Percentiles rank a stretch among this genome's conserved stretches.
phyloP scores from a whole-genome alignment of 2,888 invertebrate species.

The Protonemura montana region DNA sequence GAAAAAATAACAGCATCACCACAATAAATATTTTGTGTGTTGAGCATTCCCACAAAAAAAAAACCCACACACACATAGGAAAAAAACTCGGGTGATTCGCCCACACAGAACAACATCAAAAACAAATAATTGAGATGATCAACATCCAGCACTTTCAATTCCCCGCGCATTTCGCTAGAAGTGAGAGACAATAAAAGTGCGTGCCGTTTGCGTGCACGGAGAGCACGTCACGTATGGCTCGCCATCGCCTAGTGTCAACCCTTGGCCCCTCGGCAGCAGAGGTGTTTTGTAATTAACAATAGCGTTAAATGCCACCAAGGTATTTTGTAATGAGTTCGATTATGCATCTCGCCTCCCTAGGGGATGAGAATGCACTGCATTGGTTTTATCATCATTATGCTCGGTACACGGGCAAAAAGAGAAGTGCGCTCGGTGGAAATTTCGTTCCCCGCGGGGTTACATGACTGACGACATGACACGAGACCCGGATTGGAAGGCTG shows the following conservation, averaged over 20 bases:
- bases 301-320: background rate
- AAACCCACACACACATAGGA: no score
- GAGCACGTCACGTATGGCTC: background rate
- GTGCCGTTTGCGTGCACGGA: background rate
- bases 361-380: background rate
- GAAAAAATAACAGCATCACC: background rate
- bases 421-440: background rate
- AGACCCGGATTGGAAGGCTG: background rate
- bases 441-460: background rate
- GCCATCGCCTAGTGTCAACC: background rate
- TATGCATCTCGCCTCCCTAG: background rate
- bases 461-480: background rate
- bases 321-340: slow-evolving; percentile 7
- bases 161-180: background rate
- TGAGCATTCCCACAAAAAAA: background rate
- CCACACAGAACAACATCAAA: background rate
- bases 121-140: background rate
- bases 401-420: background rate
- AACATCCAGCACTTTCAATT: background rate
- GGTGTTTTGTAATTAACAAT: slow-evolving; percentile 5
- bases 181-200: background rate
- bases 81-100: background rate
- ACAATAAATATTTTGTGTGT: background rate
- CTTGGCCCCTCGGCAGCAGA: background rate
- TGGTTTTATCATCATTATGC: background rate